These are phyloP conservation scores for Neosalanx taihuensis DNA, from an alignment of 2,797 vertebrate genomes.

Conservation along the genomic window DNA sequence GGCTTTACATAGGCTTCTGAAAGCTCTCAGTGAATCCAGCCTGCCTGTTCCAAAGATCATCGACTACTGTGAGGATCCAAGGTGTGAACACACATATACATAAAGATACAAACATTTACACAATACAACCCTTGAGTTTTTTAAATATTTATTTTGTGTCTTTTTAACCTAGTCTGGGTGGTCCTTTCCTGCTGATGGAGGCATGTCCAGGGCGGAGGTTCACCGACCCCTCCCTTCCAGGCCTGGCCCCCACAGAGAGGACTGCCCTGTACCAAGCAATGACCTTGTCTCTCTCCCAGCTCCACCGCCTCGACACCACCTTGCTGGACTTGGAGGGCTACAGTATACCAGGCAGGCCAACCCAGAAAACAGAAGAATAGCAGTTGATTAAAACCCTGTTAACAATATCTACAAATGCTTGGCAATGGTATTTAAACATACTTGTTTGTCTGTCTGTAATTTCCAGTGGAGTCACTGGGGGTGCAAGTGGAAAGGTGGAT, in stretches of 20 bases:
- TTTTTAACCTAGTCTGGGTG: slow-evolving; percentile 65
- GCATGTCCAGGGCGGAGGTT: slow-evolving; percentile 69
- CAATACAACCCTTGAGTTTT: background rate
- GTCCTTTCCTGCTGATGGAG: slow-evolving; percentile 77
- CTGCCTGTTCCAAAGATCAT: slow-evolving; percentile 76
- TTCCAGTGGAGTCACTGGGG: slow-evolving; percentile 65
- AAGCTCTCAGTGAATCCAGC: slow-evolving; percentile 65
- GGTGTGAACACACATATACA: slow-evolving; percentile 55
- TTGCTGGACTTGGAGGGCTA: slow-evolving; percentile 60
- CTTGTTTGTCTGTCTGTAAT: background rate
- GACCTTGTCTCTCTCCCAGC: slow-evolving; percentile 69
- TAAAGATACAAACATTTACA: background rate
- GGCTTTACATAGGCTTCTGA: slow-evolving; percentile 68
- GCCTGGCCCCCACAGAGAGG: slow-evolving; percentile 52
- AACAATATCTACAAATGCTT: background rate
- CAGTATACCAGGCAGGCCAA: slow-evolving; percentile 59
- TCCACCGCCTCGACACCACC: slow-evolving; percentile 70
- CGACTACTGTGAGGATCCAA: slow-evolving; percentile 72
- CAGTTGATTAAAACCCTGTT: background rate
- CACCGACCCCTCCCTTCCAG: slow-evolving; percentile 63
- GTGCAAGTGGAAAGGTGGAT: slow-evolving; percentile 72
- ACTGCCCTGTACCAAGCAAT: slow-evolving; percentile 67
- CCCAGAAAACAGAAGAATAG: background rate
- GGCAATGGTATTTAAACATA: background rate
- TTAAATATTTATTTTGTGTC: no score